Evolutionary conservation across 2,888 invertebrate species (phyloP).

Genomic region (Phorcus lineatus): DNA sequence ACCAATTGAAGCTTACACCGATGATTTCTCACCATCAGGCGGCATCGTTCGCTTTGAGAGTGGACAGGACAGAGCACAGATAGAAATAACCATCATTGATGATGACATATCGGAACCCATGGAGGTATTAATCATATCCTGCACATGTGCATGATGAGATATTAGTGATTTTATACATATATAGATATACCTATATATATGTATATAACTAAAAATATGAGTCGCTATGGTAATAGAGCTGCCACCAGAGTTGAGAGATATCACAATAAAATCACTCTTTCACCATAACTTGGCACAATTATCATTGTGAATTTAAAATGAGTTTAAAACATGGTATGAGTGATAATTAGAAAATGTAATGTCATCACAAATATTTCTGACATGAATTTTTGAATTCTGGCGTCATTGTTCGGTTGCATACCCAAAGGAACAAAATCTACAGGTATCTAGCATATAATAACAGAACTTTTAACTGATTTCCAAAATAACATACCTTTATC

Average conservation of each 20-base stretch:
- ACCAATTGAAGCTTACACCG: constrained; percentile 62
- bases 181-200: no score
- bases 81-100: constrained; percentile 68
- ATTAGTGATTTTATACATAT: not conserved
- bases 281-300: not conserved
- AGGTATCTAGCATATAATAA: no score
- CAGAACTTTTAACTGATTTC: no score
- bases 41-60: constrained; percentile 65
- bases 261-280: not conserved
- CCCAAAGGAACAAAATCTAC: no score
- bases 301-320: not conserved
- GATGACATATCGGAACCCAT: constrained; percentile 66
- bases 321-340: not conserved
- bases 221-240: no score
- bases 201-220: no score
- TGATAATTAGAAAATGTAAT: not conserved
- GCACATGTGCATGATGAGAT: not conserved
- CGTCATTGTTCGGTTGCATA: no score
- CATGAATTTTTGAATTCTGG: no score
- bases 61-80: constrained; percentile 57
- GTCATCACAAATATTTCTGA: no score
- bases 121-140: constrained; percentile 58
- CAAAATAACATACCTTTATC: not conserved
- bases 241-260: no score
- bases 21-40: constrained; percentile 66